These are phyloP conservation scores for Varanus komodoensis DNA, from an alignment of 2,113 vertebrate species.

Conservation along the genomic window DNA sequence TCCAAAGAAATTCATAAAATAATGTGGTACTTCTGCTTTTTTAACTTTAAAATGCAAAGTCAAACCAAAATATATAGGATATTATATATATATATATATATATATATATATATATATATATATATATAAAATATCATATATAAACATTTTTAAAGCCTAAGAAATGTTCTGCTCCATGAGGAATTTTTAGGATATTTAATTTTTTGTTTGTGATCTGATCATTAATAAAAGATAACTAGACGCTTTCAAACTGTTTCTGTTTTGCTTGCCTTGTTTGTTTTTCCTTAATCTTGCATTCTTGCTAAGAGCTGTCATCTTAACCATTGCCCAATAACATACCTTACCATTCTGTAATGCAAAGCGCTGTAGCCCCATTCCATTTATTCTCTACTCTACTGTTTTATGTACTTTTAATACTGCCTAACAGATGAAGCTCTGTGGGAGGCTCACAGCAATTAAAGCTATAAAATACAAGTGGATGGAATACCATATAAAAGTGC, in stretches of 20 bases:
- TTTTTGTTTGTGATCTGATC: neutral
- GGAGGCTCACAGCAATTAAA: too few relatives aligned
- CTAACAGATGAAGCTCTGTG: too few relatives aligned
- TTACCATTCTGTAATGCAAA: neutral
- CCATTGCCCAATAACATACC: neutral
- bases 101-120: too few relatives aligned
- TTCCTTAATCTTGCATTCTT: neutral
- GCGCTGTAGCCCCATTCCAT: too few relatives aligned
- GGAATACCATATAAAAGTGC: too few relatives aligned
- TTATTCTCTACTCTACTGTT: too few relatives aligned
- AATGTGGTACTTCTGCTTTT: neutral
- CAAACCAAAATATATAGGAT: too few relatives aligned
- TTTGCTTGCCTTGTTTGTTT: neutral
- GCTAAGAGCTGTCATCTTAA: neutral
- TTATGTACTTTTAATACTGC: too few relatives aligned
- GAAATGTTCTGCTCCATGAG: neutral
- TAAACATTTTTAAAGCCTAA: neutral
- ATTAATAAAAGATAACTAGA: too few relatives aligned
- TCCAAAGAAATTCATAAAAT: neutral
- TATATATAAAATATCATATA: too few relatives aligned
- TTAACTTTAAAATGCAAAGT: neutral
- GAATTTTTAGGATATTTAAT: neutral
- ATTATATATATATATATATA: too few relatives aligned
- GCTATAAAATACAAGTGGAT: too few relatives aligned
- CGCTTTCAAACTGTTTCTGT: neutral